Evolutionary conservation across 2,888 invertebrate species (phyloP).

Genomic region (Polydrusus cervinus): DNA sequence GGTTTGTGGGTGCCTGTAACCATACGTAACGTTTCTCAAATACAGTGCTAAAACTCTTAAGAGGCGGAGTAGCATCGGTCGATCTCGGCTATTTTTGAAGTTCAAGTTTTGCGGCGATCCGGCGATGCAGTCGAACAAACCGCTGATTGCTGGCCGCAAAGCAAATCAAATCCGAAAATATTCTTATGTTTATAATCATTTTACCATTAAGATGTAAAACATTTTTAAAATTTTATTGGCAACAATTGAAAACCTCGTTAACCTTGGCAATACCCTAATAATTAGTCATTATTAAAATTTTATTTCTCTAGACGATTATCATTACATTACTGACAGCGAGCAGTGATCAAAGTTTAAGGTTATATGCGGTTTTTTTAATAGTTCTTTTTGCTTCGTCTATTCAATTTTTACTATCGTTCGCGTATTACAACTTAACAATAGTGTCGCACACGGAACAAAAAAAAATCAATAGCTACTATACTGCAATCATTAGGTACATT

Average conservation of each 20-base stretch:
- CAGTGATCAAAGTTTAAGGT: slow-evolving; percentile 15
- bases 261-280: slow-evolving; percentile 24
- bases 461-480: slow-evolving; percentile 8
- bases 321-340: not conserved
- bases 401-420: slow-evolving; percentile 10
- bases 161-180: not conserved
- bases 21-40: not conserved
- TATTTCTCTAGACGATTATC: not conserved
- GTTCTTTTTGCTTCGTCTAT: not conserved
- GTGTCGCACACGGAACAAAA: no score
- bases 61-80: not conserved
- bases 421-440: not conserved
- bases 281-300: slow-evolving; percentile 5
- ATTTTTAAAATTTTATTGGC: not conserved
- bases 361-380: slow-evolving; percentile 8
- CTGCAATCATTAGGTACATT: not conserved
- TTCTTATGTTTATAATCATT: not conserved
- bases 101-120: not conserved
- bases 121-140: slow-evolving; percentile 8
- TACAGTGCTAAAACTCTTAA: slow-evolving; percentile 17
- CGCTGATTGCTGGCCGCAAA: not conserved
- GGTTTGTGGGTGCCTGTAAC: not conserved
- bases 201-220: not conserved
- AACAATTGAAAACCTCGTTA: not conserved
- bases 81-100: slow-evolving; percentile 23